A percentile compares a stretch with the other conserved stretches of the same genome.
These are phyloP conservation scores for Heliopora coerulea DNA, from an alignment of 92 coral and sea anemone species.

Conservation along the genomic window DNA sequence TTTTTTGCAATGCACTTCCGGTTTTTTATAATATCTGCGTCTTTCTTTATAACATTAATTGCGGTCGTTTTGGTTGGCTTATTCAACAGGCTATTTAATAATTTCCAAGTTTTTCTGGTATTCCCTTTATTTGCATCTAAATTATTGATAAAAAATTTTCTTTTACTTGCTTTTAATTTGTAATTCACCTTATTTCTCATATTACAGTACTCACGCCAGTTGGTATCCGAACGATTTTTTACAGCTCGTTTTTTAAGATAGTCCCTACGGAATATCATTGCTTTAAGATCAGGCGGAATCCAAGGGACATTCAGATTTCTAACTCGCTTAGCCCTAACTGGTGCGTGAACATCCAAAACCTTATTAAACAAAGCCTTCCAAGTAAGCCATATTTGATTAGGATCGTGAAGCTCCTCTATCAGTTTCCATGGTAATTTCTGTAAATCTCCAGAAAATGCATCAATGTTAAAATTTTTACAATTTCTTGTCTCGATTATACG, in stretches of 20 bases:
- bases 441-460: slow-evolving; percentile 29
- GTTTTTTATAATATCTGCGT: slow-evolving; percentile 13
- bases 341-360: slow-evolving; percentile 47
- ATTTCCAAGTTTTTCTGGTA: slow-evolving; percentile 47
- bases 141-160: slow-evolving; percentile 22
- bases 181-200: slow-evolving; percentile 25
- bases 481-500: slow-evolving; percentile 4
- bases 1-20: slow-evolving; percentile 32
- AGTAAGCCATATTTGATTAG: slow-evolving; percentile 51
- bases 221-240: slow-evolving; percentile 18
- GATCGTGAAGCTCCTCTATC: not conserved
- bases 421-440: slow-evolving; percentile 23
- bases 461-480: slow-evolving; percentile 30
- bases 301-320: slow-evolving; percentile 35
- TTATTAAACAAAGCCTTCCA: slow-evolving; percentile 46
- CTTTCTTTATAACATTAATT: slow-evolving; percentile 22
- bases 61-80: slow-evolving; percentile 25
- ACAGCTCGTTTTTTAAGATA: slow-evolving; percentile 33
- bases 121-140: slow-evolving; percentile 31
- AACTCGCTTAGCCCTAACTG: slow-evolving; percentile 45
- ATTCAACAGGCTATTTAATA: slow-evolving; percentile 31
- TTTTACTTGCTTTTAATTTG: slow-evolving; percentile 15
- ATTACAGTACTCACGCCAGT: not conserved
- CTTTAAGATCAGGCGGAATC: slow-evolving; percentile 36
- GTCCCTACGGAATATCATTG: slow-evolving; percentile 44